Base-by-base conservation (phyloP, 2,113 vertebrate species). In the Psittacara wagleri region DNA sequence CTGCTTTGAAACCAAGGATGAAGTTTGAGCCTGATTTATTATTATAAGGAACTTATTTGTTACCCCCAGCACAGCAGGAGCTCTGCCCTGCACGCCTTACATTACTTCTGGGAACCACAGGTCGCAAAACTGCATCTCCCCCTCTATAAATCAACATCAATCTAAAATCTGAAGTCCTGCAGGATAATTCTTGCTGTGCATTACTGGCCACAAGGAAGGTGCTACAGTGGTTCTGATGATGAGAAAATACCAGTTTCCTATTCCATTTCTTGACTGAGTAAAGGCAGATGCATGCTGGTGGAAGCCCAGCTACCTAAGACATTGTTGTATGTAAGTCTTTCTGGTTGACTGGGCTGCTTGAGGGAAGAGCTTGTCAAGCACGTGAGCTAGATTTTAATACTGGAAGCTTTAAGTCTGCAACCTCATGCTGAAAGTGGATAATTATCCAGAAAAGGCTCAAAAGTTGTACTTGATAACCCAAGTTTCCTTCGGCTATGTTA, bases 1-100 rank as follows among this genome's bases (percentile, higher is more conserved):
- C 19, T 76, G 44, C 61, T 86, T 24, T 33, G 51, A 70, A 81
- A 86, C n/a, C 22, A 57, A 57, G 17, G 22, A 52, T 41, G 49
- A 66, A 6, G 29, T 28, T 52, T 1, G 3, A 93, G 24, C 46
- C 18, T 25, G 24, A 41, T 35, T 41, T 46, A 25, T 57, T 64
- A 29, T 37, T n/a, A 3, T 23, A 78, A 27, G 28, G 17, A 83
- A 37, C 19, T 37, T 37, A 46, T 1, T 33, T 64, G 51, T 57
- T 33, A 44, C 9, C 12, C 31, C 25, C 7, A 0, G 0, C 11
- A 16, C 54, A 51, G 28, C 49, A 54, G 12, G 6, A 4, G 3
- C 39, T 62, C 52, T 49, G 52, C 29, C 52, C n/a, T 54, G n/a
- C 46, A n/a, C 9, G 52, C 28, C 59, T 86, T 2, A n/a, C 8